Evolutionary conservation across 2,113 vertebrate species (phyloP).

Genomic region (Pavo muticus): DNA sequence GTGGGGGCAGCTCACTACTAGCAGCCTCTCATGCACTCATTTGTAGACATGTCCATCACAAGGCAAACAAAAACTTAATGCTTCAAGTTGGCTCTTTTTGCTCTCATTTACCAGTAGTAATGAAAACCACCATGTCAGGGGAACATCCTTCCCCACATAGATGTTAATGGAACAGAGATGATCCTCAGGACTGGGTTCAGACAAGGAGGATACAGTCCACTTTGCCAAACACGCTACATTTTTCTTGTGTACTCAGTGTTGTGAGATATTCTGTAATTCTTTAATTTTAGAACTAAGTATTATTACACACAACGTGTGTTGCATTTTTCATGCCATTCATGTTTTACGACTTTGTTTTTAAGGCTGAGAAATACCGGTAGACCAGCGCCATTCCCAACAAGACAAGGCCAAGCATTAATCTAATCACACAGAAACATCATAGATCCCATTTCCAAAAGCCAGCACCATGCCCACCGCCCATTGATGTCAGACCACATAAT

Average conservation of each 20-base stretch:
- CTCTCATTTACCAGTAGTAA: not conserved
- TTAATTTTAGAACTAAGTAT: not conserved
- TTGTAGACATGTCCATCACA: not conserved
- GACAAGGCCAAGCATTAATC: not conserved
- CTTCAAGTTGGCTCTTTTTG: not conserved
- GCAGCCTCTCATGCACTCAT: not conserved
- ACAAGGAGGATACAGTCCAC: not conserved
- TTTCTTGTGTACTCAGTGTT: not conserved
- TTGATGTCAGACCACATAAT: constrained; percentile 18
- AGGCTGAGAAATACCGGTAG: not conserved
- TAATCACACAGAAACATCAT: not conserved
- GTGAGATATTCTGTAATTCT: not conserved
- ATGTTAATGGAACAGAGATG: not conserved
- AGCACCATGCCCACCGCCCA: not conserved
- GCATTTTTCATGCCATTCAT: not conserved
- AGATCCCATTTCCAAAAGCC: not conserved
- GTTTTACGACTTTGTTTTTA: not conserved
- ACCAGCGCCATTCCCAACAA: not conserved
- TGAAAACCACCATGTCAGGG: not conserved
- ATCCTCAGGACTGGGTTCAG: not conserved
- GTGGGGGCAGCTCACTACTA: rapidly evolving
- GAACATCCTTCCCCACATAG: not conserved
- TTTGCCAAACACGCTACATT: not conserved
- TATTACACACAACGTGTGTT: rapidly evolving
- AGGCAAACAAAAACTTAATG: not conserved